These are phyloP conservation scores for Chondrilla cf. caribensis DNA, from an alignment of 37 sponge, comb jelly and placozoan genomes.

Conservation along the genomic window DNA sequence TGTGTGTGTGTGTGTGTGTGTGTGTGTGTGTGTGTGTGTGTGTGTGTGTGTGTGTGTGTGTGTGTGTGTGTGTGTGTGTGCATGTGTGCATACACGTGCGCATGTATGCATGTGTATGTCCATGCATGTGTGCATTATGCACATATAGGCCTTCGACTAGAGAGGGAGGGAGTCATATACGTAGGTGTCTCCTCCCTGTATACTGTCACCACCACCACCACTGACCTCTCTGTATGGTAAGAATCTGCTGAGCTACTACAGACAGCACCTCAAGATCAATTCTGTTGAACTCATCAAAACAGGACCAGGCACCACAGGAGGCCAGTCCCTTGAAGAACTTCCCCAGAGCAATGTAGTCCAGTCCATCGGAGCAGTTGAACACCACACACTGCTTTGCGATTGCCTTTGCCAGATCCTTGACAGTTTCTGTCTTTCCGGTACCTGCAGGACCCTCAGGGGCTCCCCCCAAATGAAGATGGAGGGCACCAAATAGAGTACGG, in stretches of 20 bases:
- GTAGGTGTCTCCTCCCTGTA: neutral
- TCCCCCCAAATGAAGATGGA: constrained; percentile 97
- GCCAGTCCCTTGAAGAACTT: constrained; percentile 99
- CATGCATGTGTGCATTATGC: neutral
- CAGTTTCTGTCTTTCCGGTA: constrained; percentile 99
- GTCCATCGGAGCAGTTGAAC: constrained; percentile 99
- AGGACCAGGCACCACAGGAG: constrained; percentile 99
- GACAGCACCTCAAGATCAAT: constrained; percentile 98
- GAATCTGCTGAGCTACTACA: constrained; percentile 97
- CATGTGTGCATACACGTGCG: neutral
- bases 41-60: too few relatives aligned
- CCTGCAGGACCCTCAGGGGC: constrained; percentile 99
- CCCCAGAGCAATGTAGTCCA: constrained; percentile 99
- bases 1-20: too few relatives aligned
- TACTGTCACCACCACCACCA: neutral
- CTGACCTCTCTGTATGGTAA: constrained; percentile 85
- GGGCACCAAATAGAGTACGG: constrained; percentile 98
- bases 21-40: too few relatives aligned
- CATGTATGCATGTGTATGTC: neutral
- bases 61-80: too few relatives aligned
- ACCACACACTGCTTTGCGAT: constrained; percentile 99
- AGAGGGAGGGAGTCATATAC: too few relatives aligned
- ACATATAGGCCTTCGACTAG: too few relatives aligned
- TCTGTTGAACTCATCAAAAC: constrained; percentile 99
- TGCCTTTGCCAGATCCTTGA: constrained; percentile 99